phyloP scores from a whole-genome alignment of 2,888 invertebrate species.

The Barypeithes pellucidus region DNA sequence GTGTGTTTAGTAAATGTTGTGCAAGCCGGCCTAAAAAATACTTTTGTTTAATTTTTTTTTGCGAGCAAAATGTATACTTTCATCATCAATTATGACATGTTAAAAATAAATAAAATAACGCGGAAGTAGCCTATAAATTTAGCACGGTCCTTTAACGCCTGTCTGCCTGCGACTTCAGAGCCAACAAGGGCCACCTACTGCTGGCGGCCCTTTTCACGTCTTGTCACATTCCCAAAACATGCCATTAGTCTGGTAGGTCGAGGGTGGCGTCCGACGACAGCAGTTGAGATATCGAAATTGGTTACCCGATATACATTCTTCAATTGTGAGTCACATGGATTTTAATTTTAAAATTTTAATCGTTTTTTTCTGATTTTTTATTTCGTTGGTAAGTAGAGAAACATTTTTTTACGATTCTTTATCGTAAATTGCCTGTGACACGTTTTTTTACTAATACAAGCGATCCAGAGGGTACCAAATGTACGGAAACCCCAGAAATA shows the following conservation, averaged over 20 bases:
- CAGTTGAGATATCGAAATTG: constrained; percentile 9
- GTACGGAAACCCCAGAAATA: too few relatives aligned
- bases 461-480: too few relatives aligned
- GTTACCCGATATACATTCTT: neutral
- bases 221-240: constrained; percentile 30
- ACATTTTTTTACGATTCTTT: too few relatives aligned
- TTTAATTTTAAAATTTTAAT: neutral
- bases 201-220: constrained; percentile 23
- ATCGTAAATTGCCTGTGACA: too few relatives aligned
- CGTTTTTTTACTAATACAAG: too few relatives aligned
- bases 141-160: constrained; percentile 28
- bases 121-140: constrained; percentile 32
- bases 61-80: too few relatives aligned
- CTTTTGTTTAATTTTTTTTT: too few relatives aligned
- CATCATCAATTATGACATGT: too few relatives aligned
- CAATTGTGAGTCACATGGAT: neutral
- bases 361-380: too few relatives aligned
- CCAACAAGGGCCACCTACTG: constrained; percentile 25
- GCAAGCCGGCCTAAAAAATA: too few relatives aligned
- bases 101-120: neutral
- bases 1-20: too few relatives aligned
- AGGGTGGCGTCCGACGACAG: constrained; percentile 24
- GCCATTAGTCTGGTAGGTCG: constrained; percentile 17
- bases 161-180: constrained; percentile 13
- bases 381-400: too few relatives aligned